A percentile compares a stretch with the other conserved stretches of the same genome.
These are phyloP conservation scores for Acronicta alni DNA, from an alignment of 2,888 invertebrate genomes.

Conservation along the genomic window DNA sequence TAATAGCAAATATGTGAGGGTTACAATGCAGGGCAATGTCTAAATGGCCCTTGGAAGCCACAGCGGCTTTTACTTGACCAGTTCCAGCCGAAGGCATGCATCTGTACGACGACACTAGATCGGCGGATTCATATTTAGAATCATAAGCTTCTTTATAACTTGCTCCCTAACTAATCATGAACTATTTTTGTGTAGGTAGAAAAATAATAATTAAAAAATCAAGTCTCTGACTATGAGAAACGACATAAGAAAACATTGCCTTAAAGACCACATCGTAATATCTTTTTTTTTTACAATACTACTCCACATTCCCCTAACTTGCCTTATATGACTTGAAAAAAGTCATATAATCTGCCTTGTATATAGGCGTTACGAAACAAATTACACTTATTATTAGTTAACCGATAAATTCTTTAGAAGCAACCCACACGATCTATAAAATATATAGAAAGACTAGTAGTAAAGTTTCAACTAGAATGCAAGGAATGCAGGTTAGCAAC, in stretches of 20 bases:
- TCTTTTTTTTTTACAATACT: constrained; percentile 3
- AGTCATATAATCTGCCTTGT: constrained; percentile 6
- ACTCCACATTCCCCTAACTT: background rate
- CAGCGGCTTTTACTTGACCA: too few species aligned
- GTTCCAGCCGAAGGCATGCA: too few species aligned
- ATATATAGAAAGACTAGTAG: constrained; percentile 32
- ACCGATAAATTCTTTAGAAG: constrained; percentile 15
- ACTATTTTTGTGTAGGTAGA: too few species aligned
- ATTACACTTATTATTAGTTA: constrained; percentile 26
- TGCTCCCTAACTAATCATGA: too few species aligned
- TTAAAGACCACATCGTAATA: background rate
- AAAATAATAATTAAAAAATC: background rate
- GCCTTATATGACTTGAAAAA: constrained; percentile 23
- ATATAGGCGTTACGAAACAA: background rate
- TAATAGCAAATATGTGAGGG: too few species aligned
- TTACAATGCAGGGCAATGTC: too few species aligned
- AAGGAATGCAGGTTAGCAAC: constrained; percentile 39
- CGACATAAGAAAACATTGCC: too few species aligned
- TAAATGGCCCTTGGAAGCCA: too few species aligned
- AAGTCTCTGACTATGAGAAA: background rate
- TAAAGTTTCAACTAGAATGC: constrained; percentile 20
- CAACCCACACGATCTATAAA: constrained; percentile 16
- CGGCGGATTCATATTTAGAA: too few species aligned
- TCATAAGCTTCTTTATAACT: too few species aligned
- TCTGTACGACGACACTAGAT: too few species aligned